Percentiles rank a stretch among this genome's conserved stretches.
These are phyloP conservation scores for Sepioteuthis lessoniana DNA, from an alignment of 2,888 invertebrate species.

Conservation along the genomic window DNA sequence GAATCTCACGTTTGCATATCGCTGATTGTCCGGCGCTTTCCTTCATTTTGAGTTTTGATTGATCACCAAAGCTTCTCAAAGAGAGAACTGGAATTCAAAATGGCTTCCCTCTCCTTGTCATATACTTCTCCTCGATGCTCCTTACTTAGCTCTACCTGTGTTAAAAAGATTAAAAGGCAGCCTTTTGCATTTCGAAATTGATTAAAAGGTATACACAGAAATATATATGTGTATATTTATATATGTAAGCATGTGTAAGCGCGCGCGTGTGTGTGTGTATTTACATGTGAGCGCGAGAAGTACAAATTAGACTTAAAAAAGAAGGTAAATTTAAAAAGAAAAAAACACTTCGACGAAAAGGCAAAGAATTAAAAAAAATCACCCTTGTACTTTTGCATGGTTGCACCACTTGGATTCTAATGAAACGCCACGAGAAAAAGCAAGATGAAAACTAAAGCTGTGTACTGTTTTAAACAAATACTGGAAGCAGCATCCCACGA, in stretches of 20 bases:
- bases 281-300: no score
- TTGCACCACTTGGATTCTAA: no score
- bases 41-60: constrained; percentile 33
- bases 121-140: not conserved
- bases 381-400: no score
- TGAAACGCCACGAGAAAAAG: no score
- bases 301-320: not conserved
- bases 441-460: no score
- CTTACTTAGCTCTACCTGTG: not conserved
- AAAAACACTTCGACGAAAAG: no score
- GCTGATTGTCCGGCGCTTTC: constrained; percentile 33
- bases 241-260: no score
- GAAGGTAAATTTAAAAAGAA: no score
- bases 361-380: no score
- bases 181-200: not conserved
- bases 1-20: constrained; percentile 33
- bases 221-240: not conserved
- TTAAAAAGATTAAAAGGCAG: not conserved
- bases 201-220: not conserved
- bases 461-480: no score
- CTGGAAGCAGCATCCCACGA: no score
- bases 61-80: constrained; percentile 33
- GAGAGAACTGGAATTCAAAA: not conserved
- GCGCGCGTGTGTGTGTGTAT: not conserved
- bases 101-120: not conserved